These are phyloP conservation scores for Nixonia krombeini DNA, from an alignment of 1,140 invertebrate species.

Conservation along the genomic window DNA sequence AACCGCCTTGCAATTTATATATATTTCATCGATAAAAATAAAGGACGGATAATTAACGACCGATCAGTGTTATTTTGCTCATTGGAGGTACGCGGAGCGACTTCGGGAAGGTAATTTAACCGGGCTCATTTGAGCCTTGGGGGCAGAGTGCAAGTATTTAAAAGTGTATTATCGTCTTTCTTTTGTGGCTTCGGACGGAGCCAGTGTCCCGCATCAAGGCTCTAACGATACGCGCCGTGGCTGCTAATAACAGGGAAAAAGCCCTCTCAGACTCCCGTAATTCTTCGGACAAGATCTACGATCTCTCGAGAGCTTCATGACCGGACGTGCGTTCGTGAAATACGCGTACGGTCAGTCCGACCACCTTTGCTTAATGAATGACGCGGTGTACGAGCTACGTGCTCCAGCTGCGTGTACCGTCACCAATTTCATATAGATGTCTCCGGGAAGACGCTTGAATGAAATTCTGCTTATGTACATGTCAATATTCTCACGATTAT, in stretches of 20 bases:
- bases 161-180: background rate
- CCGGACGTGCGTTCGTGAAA: slow-evolving; percentile 19
- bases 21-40: no score
- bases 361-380: slow-evolving; percentile 20
- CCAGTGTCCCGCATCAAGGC: slow-evolving; percentile 1
- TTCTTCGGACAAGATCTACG: slow-evolving; percentile 44
- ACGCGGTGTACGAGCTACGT: slow-evolving; percentile 1
- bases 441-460: no score
- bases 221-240: slow-evolving; percentile 14
- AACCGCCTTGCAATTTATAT: no score
- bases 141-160: background rate
- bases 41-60: no score
- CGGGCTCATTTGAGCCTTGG: background rate
- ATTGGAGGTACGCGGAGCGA: background rate
- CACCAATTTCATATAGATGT: background rate
- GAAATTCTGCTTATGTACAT: no score
- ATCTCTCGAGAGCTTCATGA: slow-evolving; percentile 27
- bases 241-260: slow-evolving; percentile 38
- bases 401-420: background rate
- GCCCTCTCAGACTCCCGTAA: slow-evolving; percentile 29
- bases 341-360: slow-evolving; percentile 24
- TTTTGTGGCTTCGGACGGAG: background rate
- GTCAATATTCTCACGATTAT: no score
- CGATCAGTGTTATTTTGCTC: no score
- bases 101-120: no score